These are phyloP conservation scores for Festucalex cinctus DNA, from an alignment of 2,113 vertebrate species.

Conservation along the genomic window DNA sequence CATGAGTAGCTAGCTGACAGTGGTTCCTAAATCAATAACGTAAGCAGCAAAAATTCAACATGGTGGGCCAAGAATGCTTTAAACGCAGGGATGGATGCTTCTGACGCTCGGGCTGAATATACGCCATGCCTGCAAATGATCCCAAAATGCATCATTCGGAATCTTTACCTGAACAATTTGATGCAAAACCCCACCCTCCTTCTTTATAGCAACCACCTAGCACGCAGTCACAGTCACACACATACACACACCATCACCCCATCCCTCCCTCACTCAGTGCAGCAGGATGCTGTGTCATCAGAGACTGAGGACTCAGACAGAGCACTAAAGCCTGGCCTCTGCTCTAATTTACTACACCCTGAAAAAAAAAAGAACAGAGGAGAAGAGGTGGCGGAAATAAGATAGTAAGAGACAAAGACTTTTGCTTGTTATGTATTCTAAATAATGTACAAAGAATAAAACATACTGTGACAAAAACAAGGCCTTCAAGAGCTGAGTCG, in stretches of 20 bases:
- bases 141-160: constrained; percentile 14
- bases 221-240: neutral
- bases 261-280: constrained; percentile 47
- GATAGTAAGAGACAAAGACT: constrained; percentile 29
- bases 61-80: constrained; percentile 3
- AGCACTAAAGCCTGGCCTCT: constrained; percentile 64
- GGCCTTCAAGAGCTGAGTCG: neutral
- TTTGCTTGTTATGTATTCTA: neutral
- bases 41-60: constrained; percentile 6
- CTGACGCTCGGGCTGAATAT: neutral
- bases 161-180: constrained; percentile 26
- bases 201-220: constrained; percentile 21
- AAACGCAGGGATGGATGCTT: constrained; percentile 1
- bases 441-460: neutral
- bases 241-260: constrained; percentile 18
- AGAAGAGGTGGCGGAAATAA: constrained; percentile 15
- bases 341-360: constrained; percentile 66
- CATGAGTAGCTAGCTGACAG: constrained; percentile 1
- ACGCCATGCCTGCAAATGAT: constrained; percentile 6
- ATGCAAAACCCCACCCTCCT: constrained; percentile 23
- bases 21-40: constrained; percentile 15
- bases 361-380: constrained; percentile 31
- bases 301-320: constrained; percentile 70
- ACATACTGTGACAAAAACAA: neutral
- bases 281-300: constrained; percentile 73